phyloP scores from a whole-genome alignment of 2,797 vertebrate species.

The Adrianichthys oophorus region DNA sequence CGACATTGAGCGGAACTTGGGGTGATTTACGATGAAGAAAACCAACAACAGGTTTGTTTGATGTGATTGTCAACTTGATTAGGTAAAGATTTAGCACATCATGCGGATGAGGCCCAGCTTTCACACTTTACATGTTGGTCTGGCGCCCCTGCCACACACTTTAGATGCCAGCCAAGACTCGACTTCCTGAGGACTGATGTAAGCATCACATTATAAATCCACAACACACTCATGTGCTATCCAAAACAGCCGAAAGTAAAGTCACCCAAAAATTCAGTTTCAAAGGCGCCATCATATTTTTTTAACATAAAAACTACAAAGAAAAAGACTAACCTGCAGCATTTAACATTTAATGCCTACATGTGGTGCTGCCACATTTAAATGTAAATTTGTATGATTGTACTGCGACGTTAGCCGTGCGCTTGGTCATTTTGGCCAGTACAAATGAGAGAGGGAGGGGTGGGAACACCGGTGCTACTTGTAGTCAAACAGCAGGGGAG shows the following conservation, averaged over 20 bases:
- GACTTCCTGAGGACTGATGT: constrained; percentile 24
- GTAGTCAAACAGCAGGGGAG: constrained; percentile 75
- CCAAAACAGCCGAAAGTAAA: constrained; percentile 31
- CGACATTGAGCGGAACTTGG: constrained; percentile 8
- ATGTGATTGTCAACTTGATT: constrained; percentile 49
- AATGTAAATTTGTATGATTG: constrained; percentile 27
- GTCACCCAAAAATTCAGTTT: constrained; percentile 24
- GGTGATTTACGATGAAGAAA: constrained; percentile 14
- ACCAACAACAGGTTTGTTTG: constrained; percentile 40
- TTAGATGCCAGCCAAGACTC: constrained; percentile 19
- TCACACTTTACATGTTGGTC: constrained; percentile 40
- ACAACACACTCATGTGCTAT: constrained; percentile 7
- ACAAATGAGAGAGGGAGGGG: constrained; percentile 60
- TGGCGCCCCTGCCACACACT: constrained; percentile 12
- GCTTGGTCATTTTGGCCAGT: constrained; percentile 65
- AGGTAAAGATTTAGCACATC: constrained; percentile 36
- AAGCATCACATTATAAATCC: constrained; percentile 32
- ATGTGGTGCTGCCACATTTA: constrained; percentile 39
- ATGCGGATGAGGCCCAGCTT: constrained; percentile 27
- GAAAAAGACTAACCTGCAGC: constrained; percentile 31
- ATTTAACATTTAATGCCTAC: constrained; percentile 38
- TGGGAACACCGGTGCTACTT: constrained; percentile 66
- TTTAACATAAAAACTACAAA: neutral
- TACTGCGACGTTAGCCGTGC: constrained; percentile 43
- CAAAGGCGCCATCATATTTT: constrained; percentile 6